Evolutionary conservation across 2,888 invertebrate species (phyloP), one percentile per base, ranked within the genome.

Genomic region (Pteria penguin): DNA sequence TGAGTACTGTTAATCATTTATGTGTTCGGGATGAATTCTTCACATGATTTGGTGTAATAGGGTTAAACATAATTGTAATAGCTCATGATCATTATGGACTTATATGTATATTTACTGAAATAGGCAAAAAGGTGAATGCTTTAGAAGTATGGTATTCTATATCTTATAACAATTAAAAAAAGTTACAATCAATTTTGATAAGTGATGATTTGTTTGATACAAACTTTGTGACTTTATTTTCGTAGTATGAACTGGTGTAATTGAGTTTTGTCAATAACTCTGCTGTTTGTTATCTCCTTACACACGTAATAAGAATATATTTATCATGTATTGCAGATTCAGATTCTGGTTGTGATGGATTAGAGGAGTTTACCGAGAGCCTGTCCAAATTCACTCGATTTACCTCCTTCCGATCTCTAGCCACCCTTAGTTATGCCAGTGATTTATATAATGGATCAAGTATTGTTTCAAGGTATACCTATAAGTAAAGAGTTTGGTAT

Each of bases 401-500:
- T 91, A 95, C 95, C 83, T 94, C 95, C 22, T 93, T 98, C 81
- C 94, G 96, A 14, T 95, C 96, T 24, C 93, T 98, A 5, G 97
- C 97, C 3, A 97, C 97, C 4, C 93, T 98, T 3, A 96, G 96
- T 84, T 98, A 98, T 92, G 96, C 97, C 80, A 96, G 95, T 88
- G 98, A 98, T 92, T 95, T 97, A 69, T 96, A 96, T 91, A 96
- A 96, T 90, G 90, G 91, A 89, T 96, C 93, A 33, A 93, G 92
- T 83, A 93, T 93, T 80, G 93, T 93, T 0, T 93, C 93, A 27
- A 93, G 93, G 93, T 45, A 45, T n/a, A n/a, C n/a, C n/a, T n/a
- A n/a, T n/a, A n/a, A n/a, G n/a, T n/a, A n/a, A n/a, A n/a, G n/a
- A n/a, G n/a, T n/a, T n/a, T n/a, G n/a, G n/a, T n/a, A n/a, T n/a